Base-by-base conservation (phyloP, 2,113 vertebrate species). In the Lota lota region DNA sequence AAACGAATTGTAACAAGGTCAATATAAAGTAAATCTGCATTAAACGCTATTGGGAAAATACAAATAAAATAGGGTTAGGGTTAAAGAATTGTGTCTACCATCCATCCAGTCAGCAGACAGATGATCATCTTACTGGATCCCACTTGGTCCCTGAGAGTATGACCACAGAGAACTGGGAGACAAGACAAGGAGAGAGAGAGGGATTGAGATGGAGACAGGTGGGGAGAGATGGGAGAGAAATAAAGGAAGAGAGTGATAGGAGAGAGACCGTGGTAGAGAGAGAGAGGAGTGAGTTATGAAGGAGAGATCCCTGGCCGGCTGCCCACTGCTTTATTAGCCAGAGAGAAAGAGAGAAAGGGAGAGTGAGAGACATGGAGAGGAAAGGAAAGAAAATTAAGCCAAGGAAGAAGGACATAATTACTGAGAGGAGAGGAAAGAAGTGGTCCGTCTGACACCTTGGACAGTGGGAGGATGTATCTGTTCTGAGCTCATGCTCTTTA, bases 81-180 rank as follows among this genome's bases (percentile, higher is more conserved):
- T n/a, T n/a, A n/a, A n/a, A n/a, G n/a, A n/a, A n/a, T 47, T 47
- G 40, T 47, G 40, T 47, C 40, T 12, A 12, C 40, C 40, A 1
- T 33, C 28, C 28, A 1, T 47, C 40, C 10, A 33, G 40, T 47
- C 7, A 47, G 10, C 10, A 47, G 40, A 47, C 40, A 12, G 40
- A 47, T 47, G 40, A 8, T 2, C 40, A 47, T 14, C 40, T 47
- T 47, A 47, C 40, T 47, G 10, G 40, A 11, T 11, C 12, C 40
- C 40, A 10, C 40, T 14, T 5, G 40, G 40, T 11, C 40, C 7
- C 40, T n/a, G 8, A 10, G 40, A 47, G 40, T 5, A 11, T 28
- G 10, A 22, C 70, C 73, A 74, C 79, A 72, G 66, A 80, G 78
- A 69, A 69, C 65, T 65, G 69, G 65, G 72, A 75, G 64, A 24